Percentiles rank a stretch among this genome's conserved stretches.
phyloP scores from a whole-genome alignment of 2,888 invertebrate species.

The Tipula lateralis region DNA sequence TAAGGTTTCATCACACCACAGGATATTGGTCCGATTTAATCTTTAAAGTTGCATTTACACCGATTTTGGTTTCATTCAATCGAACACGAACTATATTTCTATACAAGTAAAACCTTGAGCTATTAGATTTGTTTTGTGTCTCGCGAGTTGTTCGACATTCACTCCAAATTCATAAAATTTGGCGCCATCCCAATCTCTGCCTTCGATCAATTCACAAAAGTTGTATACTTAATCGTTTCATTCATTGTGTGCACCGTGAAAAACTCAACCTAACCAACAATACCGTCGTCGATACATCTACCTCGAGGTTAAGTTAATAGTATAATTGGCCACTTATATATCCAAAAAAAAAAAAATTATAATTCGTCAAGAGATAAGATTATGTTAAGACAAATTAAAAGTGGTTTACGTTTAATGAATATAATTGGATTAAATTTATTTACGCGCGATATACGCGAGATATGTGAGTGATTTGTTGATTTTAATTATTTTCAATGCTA shows the following conservation, averaged over 20 bases:
- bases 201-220: not conserved
- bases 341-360: not conserved
- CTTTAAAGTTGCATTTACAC: too few species aligned
- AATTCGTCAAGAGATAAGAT: not conserved
- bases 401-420: not conserved
- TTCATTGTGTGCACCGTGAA: too few species aligned
- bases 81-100: too few species aligned
- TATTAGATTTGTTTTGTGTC: too few species aligned
- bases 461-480: not conserved
- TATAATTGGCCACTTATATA: not conserved
- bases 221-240: not conserved
- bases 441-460: not conserved
- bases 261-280: not conserved
- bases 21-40: too few species aligned
- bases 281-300: not conserved
- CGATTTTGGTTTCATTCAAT: too few species aligned
- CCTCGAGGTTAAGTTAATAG: not conserved
- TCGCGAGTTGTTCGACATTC: too few species aligned
- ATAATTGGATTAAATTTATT: not conserved
- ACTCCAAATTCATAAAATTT: not conserved
- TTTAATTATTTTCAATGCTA: not conserved
- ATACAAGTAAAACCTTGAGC: too few species aligned
- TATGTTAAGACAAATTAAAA: not conserved
- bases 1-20: too few species aligned
- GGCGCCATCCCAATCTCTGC: not conserved